Evolutionary conservation across 1,140 invertebrate genomes (phyloP).

Genomic region (Rhynchophorus ferrugineus): DNA sequence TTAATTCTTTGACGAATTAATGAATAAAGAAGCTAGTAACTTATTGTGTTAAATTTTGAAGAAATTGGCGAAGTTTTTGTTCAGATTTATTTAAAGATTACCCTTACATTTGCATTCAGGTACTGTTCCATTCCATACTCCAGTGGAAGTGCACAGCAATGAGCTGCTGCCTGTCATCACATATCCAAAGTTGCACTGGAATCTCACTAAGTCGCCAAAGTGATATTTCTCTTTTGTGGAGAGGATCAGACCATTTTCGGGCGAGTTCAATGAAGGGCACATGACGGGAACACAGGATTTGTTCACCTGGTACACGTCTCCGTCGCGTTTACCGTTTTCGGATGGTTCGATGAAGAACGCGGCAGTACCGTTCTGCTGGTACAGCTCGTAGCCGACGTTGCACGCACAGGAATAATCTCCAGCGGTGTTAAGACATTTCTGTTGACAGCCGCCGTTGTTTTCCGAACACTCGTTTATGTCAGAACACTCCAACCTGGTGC

Average conservation of each 20-base stretch:
- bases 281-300: constrained; percentile 92
- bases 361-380: constrained; percentile 81
- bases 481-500: constrained; percentile 79
- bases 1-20: no score
- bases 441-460: constrained; percentile 89
- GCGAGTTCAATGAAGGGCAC: constrained; percentile 72
- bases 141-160: constrained; percentile 81
- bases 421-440: constrained; percentile 83
- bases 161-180: constrained; percentile 78
- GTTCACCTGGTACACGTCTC: constrained; percentile 84
- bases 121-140: constrained; percentile 87
- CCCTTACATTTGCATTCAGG: constrained; percentile 89
- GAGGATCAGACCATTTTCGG: constrained; percentile 83
- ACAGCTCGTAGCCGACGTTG: constrained; percentile 88
- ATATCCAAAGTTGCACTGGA: constrained; percentile 94
- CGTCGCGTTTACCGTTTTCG: constrained; percentile 80
- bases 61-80: no score
- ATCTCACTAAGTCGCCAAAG: constrained; percentile 83
- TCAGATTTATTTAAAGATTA: no score
- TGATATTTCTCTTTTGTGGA: constrained; percentile 75
- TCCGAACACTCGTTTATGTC: constrained; percentile 88
- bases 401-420: constrained; percentile 85
- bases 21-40: no score
- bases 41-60: no score
- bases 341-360: constrained; percentile 74